Evolutionary conservation across 2,113 vertebrate genomes (phyloP), one percentile per base, ranked within the genome.

Genomic region (Carassius auratus): DNA sequence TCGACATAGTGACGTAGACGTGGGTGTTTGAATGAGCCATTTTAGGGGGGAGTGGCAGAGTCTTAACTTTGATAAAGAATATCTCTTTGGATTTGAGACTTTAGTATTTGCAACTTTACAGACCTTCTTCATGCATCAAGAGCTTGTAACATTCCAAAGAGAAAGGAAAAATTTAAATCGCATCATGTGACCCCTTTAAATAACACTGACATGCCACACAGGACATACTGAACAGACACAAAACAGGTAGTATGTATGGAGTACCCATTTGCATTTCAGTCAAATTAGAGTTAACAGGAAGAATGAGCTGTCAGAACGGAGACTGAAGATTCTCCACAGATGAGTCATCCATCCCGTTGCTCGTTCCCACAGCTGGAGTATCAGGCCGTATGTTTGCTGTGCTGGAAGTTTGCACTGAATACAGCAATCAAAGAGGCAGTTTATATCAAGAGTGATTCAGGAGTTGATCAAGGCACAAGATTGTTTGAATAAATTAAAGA

Each of bases 331-430:
- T 85, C 86, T 86, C 42, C 33, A 48, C 69, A 66, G 71, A 89
- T 90, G 88, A 90, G 71, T 91, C 87, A 88, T 73, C 87, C n/a
- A 74, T 85, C 75, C 87, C 76, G 85, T 85, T 80, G 87, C 88
- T 76, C 76, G 74, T 85, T 83, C 84, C 50, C 83, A 42, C 85
- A 86, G 76, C 71, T 71, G 83, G 83, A 85, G 61, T 23, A 88
- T 83, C 81, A 83, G 79, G 73, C 69, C 33, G 59, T n/a, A 57
- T 50, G 85, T 83, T 81, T 78, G 66, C 59, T 87, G 62, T 66
- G 71, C 79, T 71, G 52, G 52, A 88, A 71, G 86, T 36, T 21
- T 66, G 23, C 78, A 23, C 21, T 26, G n/a, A 81, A 84, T 57
- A 74, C 83, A 76, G 86, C 76, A 64, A 83, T 52, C 62, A 68